A percentile compares a stretch with the other conserved stretches of the same genome.
Conservation (phyloP, 1,140 invertebrate genomes). For the Heliconius nattereri region DNA sequence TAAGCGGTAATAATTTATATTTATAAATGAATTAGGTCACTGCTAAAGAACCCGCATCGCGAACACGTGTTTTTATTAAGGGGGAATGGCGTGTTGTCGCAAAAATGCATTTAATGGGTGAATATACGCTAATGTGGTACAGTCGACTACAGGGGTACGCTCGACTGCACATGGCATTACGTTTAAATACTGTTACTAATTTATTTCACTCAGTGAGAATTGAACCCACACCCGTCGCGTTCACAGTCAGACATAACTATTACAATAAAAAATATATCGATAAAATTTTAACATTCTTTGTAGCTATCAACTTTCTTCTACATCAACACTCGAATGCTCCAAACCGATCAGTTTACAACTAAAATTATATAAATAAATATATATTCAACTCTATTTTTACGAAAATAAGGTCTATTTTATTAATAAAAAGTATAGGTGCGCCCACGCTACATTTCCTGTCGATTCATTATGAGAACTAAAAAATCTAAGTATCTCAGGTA, state of each 20-base stretch:
- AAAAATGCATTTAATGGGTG: neutral
- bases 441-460: constrained; percentile 51
- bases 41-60: constrained; percentile 21
- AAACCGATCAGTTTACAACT: constrained; percentile 28
- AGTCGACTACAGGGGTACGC: neutral
- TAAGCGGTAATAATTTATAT: neutral
- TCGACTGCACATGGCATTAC: neutral
- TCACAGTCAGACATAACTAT: too few species aligned
- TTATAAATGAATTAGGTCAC: constrained; percentile 6
- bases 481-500: constrained; percentile 28
- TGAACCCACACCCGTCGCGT: too few species aligned
- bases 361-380: neutral
- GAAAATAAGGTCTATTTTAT: neutral
- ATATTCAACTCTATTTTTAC: constrained; percentile 17
- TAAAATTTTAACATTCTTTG: neutral
- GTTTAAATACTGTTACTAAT: neutral
- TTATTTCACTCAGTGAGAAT: too few species aligned
- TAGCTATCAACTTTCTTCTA: constrained; percentile 30
- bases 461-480: constrained; percentile 53
- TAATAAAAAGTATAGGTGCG: constrained; percentile 36
- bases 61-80: constrained; percentile 12
- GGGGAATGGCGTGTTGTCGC: neutral
- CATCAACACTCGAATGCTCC: constrained; percentile 20
- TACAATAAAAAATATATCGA: neutral
- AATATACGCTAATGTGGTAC: neutral